Base-by-base conservation (phyloP, 2,797 vertebrate species). In the Oreochromis mossambicus region DNA sequence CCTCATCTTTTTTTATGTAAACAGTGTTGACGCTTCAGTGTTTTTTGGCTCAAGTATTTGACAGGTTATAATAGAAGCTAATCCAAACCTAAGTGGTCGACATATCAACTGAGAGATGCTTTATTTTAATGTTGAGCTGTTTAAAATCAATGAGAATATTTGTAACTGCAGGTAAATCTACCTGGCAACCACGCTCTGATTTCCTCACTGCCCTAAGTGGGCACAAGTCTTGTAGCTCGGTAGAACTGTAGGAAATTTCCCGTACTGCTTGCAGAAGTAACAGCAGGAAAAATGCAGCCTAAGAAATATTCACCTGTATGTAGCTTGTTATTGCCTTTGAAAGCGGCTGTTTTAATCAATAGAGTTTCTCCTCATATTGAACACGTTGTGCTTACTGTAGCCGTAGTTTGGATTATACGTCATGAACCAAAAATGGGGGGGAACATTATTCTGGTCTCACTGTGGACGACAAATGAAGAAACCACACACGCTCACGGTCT, bases 21-120 rank as follows among this genome's bases (percentile, higher is more conserved):
- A 94, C 93, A 95, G 95, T 95, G 92, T 96, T 96, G 85, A 93
- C 86, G 92, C 92, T 94, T 91, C 92, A 90, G 94, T 95, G 92
- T 94, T 93, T 63, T 92, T 80, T 86, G 75, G 83, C 86, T 91
- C 21, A 58, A 90, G 90, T 93, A 52, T 94, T 92, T 88, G 79
- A 89, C 88, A 83, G 76, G 86, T 89, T 84, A 83, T 84, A 58
- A 73, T 87, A 81, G 82, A 90, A 81, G 78, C 56, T 85, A 85
- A 90, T 87, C 91, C 86, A 86, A 93, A 92, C 87, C 78, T 76
- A 79, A 86, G 77, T 80, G 81, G 83, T 86, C 63, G 51, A 87
- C 88, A 89, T 90, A 89, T 92, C 79, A 83, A 73, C 32, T 32
- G 50, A 79, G 75, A 87, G 43, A 89, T 79, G 84, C 88, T 90